Evolutionary conservation across 2,797 vertebrate species (phyloP).

Genomic region (Lophius americanus): DNA sequence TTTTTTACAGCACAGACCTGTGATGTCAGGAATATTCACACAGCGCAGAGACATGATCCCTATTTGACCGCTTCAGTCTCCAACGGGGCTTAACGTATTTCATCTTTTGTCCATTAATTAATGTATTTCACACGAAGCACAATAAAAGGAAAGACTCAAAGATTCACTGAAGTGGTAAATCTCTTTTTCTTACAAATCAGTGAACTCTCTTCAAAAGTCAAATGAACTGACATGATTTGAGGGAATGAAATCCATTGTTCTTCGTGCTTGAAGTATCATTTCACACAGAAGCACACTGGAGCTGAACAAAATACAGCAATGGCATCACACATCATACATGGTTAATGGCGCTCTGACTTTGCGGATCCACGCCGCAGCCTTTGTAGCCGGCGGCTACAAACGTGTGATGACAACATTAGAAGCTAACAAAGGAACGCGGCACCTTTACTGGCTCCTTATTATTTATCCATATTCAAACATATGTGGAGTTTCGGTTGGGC

Average conservation of each 20-base stretch:
- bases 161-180: conserved; percentile 34
- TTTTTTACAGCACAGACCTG: neutral
- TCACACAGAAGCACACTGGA: conserved; percentile 10
- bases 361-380: conserved; percentile 10
- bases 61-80: neutral
- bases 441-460: neutral
- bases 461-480: conserved; percentile 1
- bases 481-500: too few species aligned
- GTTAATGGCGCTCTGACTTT: conserved; percentile 47
- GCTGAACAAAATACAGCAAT: conserved; percentile 24
- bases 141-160: conserved; percentile 11
- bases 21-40: conserved; percentile 10
- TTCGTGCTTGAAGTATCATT: conserved; percentile 22
- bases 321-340: conserved; percentile 26
- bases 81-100: neutral
- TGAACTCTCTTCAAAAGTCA: conserved; percentile 14
- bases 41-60: neutral
- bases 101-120: conserved; percentile 3
- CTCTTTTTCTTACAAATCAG: conserved; percentile 30
- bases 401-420: conserved; percentile 22
- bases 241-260: conserved; percentile 25
- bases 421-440: conserved; percentile 11
- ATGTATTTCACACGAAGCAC: conserved; percentile 2
- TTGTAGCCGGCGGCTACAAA: conserved; percentile 35
- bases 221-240: conserved; percentile 19